Base-by-base conservation (phyloP, 2,113 vertebrate genomes). In the Macrotus californicus region DNA sequence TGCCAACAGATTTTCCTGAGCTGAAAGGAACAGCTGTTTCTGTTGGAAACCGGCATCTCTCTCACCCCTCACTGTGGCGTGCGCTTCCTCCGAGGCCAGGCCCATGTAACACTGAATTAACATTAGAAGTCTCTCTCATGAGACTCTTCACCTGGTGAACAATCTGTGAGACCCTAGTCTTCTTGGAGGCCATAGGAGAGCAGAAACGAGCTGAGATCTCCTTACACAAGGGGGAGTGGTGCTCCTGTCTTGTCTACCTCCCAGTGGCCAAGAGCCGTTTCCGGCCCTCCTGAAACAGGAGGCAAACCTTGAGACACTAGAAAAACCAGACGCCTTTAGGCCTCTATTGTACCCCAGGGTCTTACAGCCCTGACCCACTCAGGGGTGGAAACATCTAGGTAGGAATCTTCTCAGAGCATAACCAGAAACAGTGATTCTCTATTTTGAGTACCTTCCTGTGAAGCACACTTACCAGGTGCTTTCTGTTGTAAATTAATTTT, bases 1-100 rank as follows among this genome's bases (percentile, higher is more conserved):
- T 93, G 92, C 93, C 83, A 86, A 61, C 10, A 83, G 95, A 81
- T 15, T 98, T 96, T 97, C 89, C 93, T 93, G 91, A 96, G 61
- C 72, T 75, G 69, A 95, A 97, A 96, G 46, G 96, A 97, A 89
- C 7, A 97, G 95, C 43, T n/a, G 1, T 93, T 98, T 95, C 85
- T 95, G 46, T 89, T n/a, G 66, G 90, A 97, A 92, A 93, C 81
- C 7, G 43, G 77, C 15, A 80, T 84, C 87, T 96, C 91, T 95
- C 93, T 98, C 76, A 94, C 91, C 95, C 92, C 87, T 43, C 0
- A 2, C 48, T 34, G 52, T 94, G 83, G 75, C 31, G 81, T 93
- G 93, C 0, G 0, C 82, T 93, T 92, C 89, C 96, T 97, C 41
- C 50, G 67, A 96, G 73, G 87, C 81, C 16, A 6, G 73, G 70